These are phyloP conservation scores for Oophaga sylvatica DNA, from an alignment of 2,797 vertebrate species.

Conservation along the genomic window DNA sequence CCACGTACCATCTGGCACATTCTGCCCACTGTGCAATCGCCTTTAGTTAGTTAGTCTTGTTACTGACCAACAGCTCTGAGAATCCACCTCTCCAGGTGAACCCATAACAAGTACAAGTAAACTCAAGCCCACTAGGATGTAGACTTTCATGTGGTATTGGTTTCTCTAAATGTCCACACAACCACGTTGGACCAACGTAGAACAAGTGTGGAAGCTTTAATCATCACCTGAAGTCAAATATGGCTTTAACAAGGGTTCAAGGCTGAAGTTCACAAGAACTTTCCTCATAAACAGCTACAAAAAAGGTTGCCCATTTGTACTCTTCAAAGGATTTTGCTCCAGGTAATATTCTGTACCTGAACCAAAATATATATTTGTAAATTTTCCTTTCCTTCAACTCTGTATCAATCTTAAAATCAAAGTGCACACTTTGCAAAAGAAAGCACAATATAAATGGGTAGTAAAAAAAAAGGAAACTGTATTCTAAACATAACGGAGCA, in stretches of 20 bases:
- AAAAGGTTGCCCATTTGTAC: background rate
- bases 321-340: background rate
- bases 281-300: background rate
- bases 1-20: too few relatives aligned
- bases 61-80: too few relatives aligned
- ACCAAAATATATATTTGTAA: conserved; percentile 3
- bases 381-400: background rate
- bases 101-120: background rate
- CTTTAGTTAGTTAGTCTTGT: too few relatives aligned
- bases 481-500: conserved; percentile 15
- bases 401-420: conserved; percentile 16
- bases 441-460: conserved; percentile 7
- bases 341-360: background rate
- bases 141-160: background rate
- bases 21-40: too few relatives aligned
- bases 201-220: background rate
- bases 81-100: too few relatives aligned
- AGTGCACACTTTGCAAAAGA: conserved; percentile 21
- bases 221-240: background rate
- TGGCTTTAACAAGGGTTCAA: background rate
- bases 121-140: background rate
- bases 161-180: background rate
- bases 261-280: background rate
- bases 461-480: conserved; percentile 18
- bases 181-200: background rate